phyloP scores from a whole-genome alignment of 2,797 vertebrate species.

The Arctocebus calabarensis region DNA sequence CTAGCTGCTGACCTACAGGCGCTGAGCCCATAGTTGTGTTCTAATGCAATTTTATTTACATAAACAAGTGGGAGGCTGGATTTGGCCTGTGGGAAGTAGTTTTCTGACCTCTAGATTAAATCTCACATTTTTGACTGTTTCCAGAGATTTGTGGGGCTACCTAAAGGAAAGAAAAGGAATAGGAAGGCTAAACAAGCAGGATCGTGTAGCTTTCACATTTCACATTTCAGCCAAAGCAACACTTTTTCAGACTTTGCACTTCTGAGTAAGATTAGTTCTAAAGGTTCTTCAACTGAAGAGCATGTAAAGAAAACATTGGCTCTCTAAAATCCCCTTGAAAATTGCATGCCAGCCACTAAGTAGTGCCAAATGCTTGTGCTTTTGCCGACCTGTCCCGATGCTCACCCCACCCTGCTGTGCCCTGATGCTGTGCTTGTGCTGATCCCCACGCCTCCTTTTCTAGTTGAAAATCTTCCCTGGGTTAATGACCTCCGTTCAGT shows the following conservation, averaged over 20 bases:
- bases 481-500: neutral
- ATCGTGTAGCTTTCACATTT: neutral
- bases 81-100: neutral
- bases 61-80: neutral
- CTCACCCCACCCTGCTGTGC: fast-evolving
- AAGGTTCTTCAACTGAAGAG: neutral
- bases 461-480: neutral
- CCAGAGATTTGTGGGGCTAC: neutral
- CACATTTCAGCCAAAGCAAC: neutral
- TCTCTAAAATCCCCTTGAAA: neutral
- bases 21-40: neutral
- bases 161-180: neutral
- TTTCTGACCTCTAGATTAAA: neutral
- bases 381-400: neutral
- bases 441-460: neutral
- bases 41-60: neutral
- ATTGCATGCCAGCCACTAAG: neutral
- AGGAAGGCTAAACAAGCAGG: neutral
- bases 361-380: neutral
- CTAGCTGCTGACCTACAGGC: too few species aligned
- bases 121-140: neutral
- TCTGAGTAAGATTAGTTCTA: neutral
- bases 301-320: neutral
- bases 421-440: neutral
- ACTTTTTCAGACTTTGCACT: neutral